Evolutionary conservation across 2,113 vertebrate species (phyloP).

Genomic region (Cynopterus brachyotis): DNA sequence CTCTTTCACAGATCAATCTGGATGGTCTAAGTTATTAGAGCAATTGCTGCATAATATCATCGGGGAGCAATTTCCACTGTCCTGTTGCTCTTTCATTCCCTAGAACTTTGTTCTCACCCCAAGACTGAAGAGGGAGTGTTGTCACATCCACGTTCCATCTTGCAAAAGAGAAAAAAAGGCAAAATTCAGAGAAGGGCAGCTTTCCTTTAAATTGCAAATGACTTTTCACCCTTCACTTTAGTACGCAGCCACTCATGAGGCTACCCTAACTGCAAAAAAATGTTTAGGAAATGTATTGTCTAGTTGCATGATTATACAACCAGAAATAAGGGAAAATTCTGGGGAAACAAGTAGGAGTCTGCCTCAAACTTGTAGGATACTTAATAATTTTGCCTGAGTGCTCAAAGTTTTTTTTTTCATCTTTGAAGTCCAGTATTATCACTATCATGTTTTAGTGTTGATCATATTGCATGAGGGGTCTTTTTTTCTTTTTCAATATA

Average conservation of each 20-base stretch:
- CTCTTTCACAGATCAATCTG: neutral
- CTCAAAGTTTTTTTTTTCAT: neutral
- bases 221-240: neutral
- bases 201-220: neutral
- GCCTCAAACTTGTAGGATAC: neutral
- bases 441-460: neutral
- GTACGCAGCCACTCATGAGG: neutral
- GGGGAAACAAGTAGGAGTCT: neutral
- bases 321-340: neutral
- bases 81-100: neutral
- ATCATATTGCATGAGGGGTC: neutral
- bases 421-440: neutral
- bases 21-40: neutral
- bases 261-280: neutral
- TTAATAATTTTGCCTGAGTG: neutral
- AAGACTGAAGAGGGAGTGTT: neutral
- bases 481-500: neutral
- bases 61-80: neutral
- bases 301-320: neutral
- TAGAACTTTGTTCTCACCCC: neutral
- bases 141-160: neutral
- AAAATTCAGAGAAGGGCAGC: neutral
- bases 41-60: neutral
- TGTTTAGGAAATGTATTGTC: neutral
- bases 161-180: neutral